Evolutionary conservation across 2,888 invertebrate species (phyloP), one percentile per base, ranked within the genome.

Genomic region (Tromatobia lineatoria): DNA sequence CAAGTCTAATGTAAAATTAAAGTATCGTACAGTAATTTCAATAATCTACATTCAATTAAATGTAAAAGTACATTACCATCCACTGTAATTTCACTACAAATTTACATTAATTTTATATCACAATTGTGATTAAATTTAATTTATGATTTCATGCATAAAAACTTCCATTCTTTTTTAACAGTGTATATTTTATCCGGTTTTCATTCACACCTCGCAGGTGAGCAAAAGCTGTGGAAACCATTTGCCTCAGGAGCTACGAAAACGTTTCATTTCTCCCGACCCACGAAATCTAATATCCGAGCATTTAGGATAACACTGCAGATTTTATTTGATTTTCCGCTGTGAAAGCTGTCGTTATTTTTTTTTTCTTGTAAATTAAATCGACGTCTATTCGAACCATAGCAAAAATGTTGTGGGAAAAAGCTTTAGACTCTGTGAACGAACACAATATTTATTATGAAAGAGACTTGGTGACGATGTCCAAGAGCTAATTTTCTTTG

Each of bases 221-320:
- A 15, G 52, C 1, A n/a, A 45, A 57, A 67, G 15, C 52, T 42
- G 54, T 13, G 18, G 6, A 18, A 38, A 11, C 23, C 10, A 20
- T 50, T 61, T 61, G 47, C 69, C 69, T 50, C 45, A n/a, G 23
- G 77, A 47, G 45, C 20, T 50, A 45, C 54, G 83, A 82, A 87
- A 88, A 88, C 88, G 85, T 89, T 86, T 86, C 85, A 83, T 83
- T 83, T 64, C 29, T 78, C 80, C 61, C 73, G 86, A 86, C 85
- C 83, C 83, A 73, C 82, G 83, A 87, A 89, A 91, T 91, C 87
- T 87, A 89, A 90, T 91, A 90, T 88, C 85, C 86, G 87, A 87
- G 87, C 88, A 89, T 89, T 88, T 87, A 83, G 84, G 86, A 45
- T 57, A 70, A 76, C 82, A 81, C 86, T 86, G 82, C 82, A 88